phyloP scores from a whole-genome alignment of 2,888 invertebrate genomes.

The Drosophila neotestacea region DNA sequence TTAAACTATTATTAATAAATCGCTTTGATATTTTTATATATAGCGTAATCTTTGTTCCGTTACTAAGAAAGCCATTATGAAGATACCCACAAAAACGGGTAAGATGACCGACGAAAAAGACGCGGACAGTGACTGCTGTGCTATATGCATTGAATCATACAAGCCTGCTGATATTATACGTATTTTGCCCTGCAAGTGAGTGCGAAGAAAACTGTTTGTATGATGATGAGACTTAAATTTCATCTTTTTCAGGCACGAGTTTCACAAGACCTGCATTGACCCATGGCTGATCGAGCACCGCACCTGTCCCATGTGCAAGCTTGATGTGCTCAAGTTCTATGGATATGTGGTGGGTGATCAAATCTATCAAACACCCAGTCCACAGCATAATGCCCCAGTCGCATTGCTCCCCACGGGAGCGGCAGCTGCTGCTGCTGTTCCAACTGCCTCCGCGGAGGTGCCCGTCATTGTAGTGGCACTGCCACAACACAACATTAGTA shows the following conservation, averaged over 20 bases:
- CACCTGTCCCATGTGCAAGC: constrained; percentile 98
- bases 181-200: constrained; percentile 96
- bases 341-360: constrained; percentile 92
- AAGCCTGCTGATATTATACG: constrained; percentile 94
- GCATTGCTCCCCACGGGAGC: constrained; percentile 27
- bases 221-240: background rate
- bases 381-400: constrained; percentile 67
- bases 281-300: constrained; percentile 98
- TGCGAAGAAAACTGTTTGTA: constrained; percentile 26
- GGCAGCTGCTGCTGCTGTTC: constrained; percentile 23
- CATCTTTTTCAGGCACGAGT: constrained; percentile 91
- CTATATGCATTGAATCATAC: constrained; percentile 97
- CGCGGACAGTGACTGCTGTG: constrained; percentile 95
- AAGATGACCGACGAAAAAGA: constrained; percentile 95
- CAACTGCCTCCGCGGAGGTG: constrained; percentile 65
- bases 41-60: constrained; percentile 96
- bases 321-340: constrained; percentile 96
- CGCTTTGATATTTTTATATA: constrained; percentile 70
- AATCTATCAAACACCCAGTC: constrained; percentile 83
- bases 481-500: constrained; percentile 68
- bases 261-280: constrained; percentile 98
- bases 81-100: constrained; percentile 95
- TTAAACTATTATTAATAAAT: background rate
- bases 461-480: constrained; percentile 79
- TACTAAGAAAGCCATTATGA: constrained; percentile 96